phyloP scores from a whole-genome alignment of 2,888 invertebrate genomes.

The Leptodirus hochenwartii region DNA sequence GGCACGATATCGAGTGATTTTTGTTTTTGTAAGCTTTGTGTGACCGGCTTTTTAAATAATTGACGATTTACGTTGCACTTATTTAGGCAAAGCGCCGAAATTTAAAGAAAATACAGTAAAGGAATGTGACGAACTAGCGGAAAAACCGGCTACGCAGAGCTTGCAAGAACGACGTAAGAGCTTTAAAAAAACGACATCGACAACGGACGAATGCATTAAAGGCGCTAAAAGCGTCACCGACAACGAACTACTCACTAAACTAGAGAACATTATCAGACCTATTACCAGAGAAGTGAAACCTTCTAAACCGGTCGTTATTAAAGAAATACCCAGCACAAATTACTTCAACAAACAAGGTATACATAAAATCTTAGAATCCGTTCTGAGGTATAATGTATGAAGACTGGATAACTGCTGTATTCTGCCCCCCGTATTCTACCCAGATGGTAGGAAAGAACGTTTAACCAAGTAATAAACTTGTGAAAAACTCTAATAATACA shows the following conservation, averaged over 20 bases:
- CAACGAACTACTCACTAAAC: conserved; percentile 43
- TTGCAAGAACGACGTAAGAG: conserved; percentile 40
- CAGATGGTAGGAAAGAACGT: too few relatives aligned
- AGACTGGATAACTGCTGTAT: too few relatives aligned
- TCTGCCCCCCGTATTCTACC: too few relatives aligned
- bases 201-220: conserved; percentile 31
- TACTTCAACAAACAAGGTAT: conserved; percentile 49
- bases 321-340: conserved; percentile 32
- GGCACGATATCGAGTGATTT: conserved; percentile 3
- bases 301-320: conserved; percentile 28
- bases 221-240: conserved; percentile 41
- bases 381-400: too few relatives aligned
- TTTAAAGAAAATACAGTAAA: conserved; percentile 14
- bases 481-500: too few relatives aligned
- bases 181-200: conserved; percentile 42
- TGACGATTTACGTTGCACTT: conserved; percentile 11
- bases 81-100: too few relatives aligned
- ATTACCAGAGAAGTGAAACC: conserved; percentile 43
- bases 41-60: too few relatives aligned
- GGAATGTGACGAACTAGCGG: conserved; percentile 22
- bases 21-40: too few relatives aligned
- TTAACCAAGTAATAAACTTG: too few relatives aligned
- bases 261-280: conserved; percentile 39
- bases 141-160: conserved; percentile 26
- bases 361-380: too few relatives aligned